Evolutionary conservation across 2,113 vertebrate species (phyloP).

Genomic region (Ptilonorhynchus violaceus): DNA sequence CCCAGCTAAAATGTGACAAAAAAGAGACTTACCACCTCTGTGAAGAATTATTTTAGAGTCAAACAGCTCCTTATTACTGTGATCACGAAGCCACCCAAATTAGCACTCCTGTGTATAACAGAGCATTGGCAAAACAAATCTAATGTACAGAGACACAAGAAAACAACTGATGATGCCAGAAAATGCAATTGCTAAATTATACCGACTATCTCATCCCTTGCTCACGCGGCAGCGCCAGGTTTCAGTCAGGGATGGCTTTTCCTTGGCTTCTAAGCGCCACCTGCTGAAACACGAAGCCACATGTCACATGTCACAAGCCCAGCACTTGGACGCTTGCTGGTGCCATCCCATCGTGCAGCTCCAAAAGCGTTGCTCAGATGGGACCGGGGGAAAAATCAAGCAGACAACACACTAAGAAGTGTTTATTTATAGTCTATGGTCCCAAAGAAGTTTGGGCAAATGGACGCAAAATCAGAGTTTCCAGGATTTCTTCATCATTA

Average conservation of each 20-base stretch:
- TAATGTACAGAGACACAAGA: not conserved
- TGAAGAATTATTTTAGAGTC: not conserved
- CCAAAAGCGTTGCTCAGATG: accelerated
- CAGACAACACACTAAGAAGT: not conserved
- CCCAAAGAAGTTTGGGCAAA: not conserved
- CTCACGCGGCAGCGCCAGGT: not conserved
- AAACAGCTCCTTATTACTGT: not conserved
- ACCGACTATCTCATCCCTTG: accelerated
- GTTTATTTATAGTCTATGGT: not conserved
- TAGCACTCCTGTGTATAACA: not conserved
- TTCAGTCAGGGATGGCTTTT: not conserved
- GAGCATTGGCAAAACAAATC: not conserved
- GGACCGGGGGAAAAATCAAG: not conserved
- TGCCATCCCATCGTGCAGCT: not conserved
- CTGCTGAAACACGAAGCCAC: not conserved
- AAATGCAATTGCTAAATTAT: not conserved
- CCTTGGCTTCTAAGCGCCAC: not conserved
- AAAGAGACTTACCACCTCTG: not conserved
- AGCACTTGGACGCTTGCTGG: not conserved
- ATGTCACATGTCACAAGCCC: not conserved
- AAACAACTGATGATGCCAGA: not conserved
- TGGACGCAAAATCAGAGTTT: conserved; percentile 39
- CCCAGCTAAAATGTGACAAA: not conserved
- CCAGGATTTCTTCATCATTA: conserved; percentile 66
- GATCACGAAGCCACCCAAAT: not conserved